These are phyloP conservation scores for Pogonocherus hispidulus DNA, from an alignment of 2,888 invertebrate species.

Conservation along the genomic window DNA sequence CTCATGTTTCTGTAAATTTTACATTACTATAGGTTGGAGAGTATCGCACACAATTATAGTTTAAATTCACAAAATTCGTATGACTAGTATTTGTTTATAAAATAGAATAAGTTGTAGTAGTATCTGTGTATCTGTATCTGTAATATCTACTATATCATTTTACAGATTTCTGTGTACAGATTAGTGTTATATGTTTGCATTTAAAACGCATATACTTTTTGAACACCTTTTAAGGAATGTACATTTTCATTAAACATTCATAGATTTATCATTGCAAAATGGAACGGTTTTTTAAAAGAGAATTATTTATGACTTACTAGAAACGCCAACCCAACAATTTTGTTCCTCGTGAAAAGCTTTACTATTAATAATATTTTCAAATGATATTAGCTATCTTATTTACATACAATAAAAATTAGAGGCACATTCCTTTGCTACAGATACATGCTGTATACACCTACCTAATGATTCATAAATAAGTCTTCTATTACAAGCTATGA, in stretches of 20 bases:
- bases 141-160: too few relatives aligned
- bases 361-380: neutral
- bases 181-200: too few relatives aligned
- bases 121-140: too few relatives aligned
- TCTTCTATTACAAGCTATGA: neutral
- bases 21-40: too few relatives aligned
- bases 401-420: conserved; percentile 2
- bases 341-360: neutral
- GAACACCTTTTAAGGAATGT: neutral
- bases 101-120: neutral
- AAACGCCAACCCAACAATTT: neutral
- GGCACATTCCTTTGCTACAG: neutral
- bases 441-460: neutral
- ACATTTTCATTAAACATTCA: neutral
- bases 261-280: neutral
- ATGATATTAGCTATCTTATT: neutral
- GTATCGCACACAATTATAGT: too few relatives aligned
- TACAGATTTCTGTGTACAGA: too few relatives aligned
- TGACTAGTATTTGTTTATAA: conserved; percentile 1
- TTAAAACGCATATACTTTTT: neutral
- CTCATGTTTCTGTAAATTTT: too few relatives aligned
- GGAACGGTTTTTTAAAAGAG: neutral
- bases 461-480: neutral
- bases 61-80: neutral
- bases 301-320: neutral